A percentile compares a stretch with the other conserved stretches of the same genome.
These are phyloP conservation scores for Spea bombifrons DNA, from an alignment of 2,113 vertebrate genomes.

Conservation along the genomic window DNA sequence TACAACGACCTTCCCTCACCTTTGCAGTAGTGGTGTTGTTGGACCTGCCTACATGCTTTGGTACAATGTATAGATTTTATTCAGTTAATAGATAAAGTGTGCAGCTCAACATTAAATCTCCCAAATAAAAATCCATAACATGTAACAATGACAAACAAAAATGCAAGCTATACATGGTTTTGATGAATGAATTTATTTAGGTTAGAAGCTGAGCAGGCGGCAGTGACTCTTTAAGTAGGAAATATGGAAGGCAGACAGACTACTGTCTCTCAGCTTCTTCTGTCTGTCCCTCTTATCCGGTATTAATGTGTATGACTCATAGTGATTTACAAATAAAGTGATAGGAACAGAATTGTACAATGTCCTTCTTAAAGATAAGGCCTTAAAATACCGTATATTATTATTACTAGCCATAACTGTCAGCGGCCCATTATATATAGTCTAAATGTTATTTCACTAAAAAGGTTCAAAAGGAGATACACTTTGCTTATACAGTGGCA, in stretches of 20 bases:
- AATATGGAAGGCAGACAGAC: neutral
- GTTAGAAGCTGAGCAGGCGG: no score
- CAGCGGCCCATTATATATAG: neutral
- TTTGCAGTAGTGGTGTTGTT: no score
- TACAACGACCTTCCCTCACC: no score
- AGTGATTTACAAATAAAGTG: constrained; percentile 25
- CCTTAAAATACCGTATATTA: neutral
- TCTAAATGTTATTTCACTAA: neutral
- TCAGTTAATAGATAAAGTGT: no score
- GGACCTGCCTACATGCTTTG: no score
- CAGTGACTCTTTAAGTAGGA: neutral
- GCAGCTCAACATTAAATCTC: no score
- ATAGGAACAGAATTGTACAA: constrained; percentile 11
- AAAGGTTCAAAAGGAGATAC: neutral
- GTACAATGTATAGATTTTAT: no score
- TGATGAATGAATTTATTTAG: no score
- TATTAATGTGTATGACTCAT: constrained; percentile 1
- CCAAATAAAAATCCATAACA: no score
- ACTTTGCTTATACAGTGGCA: no score
- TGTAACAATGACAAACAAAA: no score
- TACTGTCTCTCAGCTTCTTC: neutral
- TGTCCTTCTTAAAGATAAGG: constrained; percentile 18
- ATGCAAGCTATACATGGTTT: no score
- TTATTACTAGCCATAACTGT: constrained; percentile 18
- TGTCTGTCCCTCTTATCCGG: constrained; percentile 8